These are phyloP conservation scores for Labrus mixtus DNA, from an alignment of 2,113 vertebrate genomes.

Conservation along the genomic window DNA sequence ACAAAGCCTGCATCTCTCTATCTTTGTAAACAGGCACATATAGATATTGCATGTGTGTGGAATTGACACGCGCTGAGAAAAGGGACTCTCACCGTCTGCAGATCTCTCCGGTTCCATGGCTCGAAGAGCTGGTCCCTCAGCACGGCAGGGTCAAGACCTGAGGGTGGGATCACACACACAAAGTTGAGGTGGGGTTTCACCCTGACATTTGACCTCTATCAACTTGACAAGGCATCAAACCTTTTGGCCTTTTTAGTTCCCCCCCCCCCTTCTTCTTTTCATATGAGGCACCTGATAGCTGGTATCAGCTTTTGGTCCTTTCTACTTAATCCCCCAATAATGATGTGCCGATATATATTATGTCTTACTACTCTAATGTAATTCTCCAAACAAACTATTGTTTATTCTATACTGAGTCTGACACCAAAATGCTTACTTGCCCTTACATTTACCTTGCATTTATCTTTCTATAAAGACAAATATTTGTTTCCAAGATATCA, in stretches of 20 bases:
- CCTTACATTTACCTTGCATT: too few species aligned
- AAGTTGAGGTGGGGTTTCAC: conserved; percentile 59
- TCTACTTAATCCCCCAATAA: neutral
- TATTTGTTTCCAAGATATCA: conserved; percentile 1
- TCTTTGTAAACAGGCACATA: conserved; percentile 19
- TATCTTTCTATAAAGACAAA: too few species aligned
- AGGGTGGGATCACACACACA: conserved; percentile 39
- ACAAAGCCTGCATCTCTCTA: conserved; percentile 22
- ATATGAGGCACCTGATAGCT: neutral
- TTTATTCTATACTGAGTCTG: neutral
- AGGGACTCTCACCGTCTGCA: conserved; percentile 78
- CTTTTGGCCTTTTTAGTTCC: neutral
- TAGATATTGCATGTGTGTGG: conserved; percentile 23
- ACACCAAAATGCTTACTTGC: neutral
- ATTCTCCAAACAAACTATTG: too few species aligned
- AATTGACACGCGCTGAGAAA: conserved; percentile 53
- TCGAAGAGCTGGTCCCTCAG: conserved; percentile 76
- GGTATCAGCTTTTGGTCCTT: neutral
- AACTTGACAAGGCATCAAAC: conserved; percentile 48
- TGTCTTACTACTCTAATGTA: too few species aligned
- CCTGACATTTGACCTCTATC: conserved; percentile 58
- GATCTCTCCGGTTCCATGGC: conserved; percentile 78
- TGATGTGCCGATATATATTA: neutral
- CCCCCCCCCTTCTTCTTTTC: neutral
- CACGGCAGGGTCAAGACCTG: conserved; percentile 76